These are phyloP conservation scores for Pelobates cultripes DNA, from an alignment of 2,797 vertebrate species.

Conservation along the genomic window DNA sequence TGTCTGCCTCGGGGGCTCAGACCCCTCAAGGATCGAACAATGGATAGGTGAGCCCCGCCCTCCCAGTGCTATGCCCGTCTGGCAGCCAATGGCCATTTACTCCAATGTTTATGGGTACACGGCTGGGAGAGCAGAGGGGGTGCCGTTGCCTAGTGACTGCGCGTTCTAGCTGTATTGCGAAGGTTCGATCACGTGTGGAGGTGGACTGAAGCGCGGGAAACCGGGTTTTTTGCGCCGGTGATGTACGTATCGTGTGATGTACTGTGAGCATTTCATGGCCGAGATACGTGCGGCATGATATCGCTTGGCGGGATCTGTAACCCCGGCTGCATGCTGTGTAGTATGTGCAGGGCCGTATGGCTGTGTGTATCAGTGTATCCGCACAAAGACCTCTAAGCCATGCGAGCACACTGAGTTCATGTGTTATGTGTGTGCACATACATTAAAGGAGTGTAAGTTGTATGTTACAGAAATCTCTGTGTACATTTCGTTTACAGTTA, in stretches of 20 bases:
- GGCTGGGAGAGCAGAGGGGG: background rate
- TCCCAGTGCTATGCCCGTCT: background rate
- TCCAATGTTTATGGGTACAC: constrained; percentile 35
- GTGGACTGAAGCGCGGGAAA: constrained; percentile 29
- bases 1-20: background rate
- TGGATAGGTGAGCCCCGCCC: constrained; percentile 22
- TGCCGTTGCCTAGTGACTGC: constrained; percentile 11
- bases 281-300: no score
- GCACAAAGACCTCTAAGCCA: no score
- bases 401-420: no score
- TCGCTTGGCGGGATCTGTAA: no score
- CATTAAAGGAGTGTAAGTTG: no score
- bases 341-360: no score
- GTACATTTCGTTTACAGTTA: no score
- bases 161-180: constrained; percentile 9
- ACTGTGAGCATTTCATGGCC: no score
- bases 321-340: no score
- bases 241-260: background rate
- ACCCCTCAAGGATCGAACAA: background rate
- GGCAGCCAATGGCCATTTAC: constrained; percentile 15
- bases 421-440: no score
- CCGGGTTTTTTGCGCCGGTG: background rate
- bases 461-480: no score
- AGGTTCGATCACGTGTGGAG: constrained; percentile 16
- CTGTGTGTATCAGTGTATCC: no score